Conservation (phyloP, 2,113 vertebrate genomes). For the Psittacula cyanocephala region DNA sequence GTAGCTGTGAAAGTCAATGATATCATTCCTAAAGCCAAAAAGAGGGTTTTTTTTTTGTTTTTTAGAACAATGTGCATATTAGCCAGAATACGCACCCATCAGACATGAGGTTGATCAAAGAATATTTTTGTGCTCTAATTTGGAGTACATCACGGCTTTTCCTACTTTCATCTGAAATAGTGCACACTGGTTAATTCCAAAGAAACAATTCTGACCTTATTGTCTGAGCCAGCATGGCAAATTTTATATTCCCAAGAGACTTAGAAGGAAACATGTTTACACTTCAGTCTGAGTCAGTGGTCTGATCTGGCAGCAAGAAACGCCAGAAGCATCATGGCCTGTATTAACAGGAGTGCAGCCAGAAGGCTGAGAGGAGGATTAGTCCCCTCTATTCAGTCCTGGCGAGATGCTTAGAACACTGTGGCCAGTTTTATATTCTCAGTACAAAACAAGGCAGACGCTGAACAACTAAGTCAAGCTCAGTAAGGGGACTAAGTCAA, state of each 20-base stretch:
- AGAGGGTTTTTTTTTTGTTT: background rate
- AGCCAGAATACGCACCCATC: background rate
- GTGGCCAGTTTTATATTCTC: background rate
- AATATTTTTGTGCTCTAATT: background rate
- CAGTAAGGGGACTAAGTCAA: rapidly evolving
- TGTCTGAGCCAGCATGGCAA: background rate
- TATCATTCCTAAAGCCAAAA: background rate
- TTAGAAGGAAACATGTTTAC: background rate
- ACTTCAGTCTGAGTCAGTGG: background rate
- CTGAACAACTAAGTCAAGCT: background rate
- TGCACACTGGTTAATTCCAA: background rate
- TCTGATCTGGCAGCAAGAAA: background rate
- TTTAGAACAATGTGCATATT: background rate
- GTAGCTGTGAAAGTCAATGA: background rate
- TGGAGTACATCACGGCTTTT: background rate
- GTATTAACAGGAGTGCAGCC: background rate
- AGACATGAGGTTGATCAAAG: background rate
- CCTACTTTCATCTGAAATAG: background rate
- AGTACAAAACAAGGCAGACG: background rate
- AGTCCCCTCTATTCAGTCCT: background rate
- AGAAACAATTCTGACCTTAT: background rate
- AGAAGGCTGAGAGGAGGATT: background rate
- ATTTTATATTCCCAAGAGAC: background rate
- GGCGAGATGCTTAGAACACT: background rate
- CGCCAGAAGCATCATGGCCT: background rate